Conservation (phyloP, 2,888 invertebrate species). For the Sinelater perroti region DNA sequence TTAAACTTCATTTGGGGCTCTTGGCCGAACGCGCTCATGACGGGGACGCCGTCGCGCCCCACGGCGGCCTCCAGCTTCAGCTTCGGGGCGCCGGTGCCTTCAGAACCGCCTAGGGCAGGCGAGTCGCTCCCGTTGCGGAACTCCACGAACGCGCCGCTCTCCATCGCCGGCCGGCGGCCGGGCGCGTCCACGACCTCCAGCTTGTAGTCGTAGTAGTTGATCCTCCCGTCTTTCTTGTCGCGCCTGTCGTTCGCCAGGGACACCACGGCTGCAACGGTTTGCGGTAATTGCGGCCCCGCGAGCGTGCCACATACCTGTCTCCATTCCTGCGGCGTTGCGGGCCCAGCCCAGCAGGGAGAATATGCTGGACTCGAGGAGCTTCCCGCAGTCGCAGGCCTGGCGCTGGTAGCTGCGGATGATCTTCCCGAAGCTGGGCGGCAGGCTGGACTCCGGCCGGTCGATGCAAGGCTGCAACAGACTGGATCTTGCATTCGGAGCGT, state of each 20-base stretch:
- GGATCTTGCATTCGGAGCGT: no score
- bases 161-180: no score
- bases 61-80: neutral
- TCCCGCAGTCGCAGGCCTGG: constrained; percentile 17
- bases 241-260: neutral
- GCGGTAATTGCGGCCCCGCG: neutral
- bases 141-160: neutral
- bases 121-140: neutral
- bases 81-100: neutral
- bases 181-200: constrained; percentile 5
- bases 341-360: constrained; percentile 18
- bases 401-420: neutral
- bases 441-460: neutral
- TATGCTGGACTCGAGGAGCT: constrained; percentile 16
- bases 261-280: constrained; percentile 12
- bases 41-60: neutral
- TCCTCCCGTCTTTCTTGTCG: neutral
- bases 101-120: neutral
- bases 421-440: neutral
- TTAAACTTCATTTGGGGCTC: constrained; percentile 5
- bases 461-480: constrained; percentile 4
- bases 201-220: constrained; percentile 5
- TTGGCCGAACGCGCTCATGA: neutral
- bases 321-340: constrained; percentile 18
- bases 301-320: constrained; percentile 6